Percentiles rank a stretch among this genome's conserved stretches.
Evolutionary conservation across 2,888 invertebrate species (phyloP).

Genomic region (Pachliopta kotzebuea): DNA sequence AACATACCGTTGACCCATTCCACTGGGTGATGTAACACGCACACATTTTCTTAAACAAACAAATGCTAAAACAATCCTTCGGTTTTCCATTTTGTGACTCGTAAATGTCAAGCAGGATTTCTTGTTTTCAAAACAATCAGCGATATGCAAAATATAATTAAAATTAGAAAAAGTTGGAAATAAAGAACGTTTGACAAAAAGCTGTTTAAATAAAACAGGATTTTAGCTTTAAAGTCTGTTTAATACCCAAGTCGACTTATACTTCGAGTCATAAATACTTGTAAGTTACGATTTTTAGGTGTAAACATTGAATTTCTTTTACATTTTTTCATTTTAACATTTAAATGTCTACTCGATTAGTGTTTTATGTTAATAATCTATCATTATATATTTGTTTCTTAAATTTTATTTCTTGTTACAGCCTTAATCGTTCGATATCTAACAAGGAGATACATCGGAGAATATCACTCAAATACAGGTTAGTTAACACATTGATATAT

Average conservation of each 20-base stretch:
- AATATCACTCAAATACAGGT: conserved; percentile 91
- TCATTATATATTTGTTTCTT: not conserved
- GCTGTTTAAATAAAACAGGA: too few species aligned
- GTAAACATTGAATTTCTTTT: too few species aligned
- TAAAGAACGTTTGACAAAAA: too few species aligned
- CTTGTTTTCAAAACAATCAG: conserved; percentile 20
- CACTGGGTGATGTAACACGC: conserved; percentile 47
- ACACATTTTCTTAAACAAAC: conserved; percentile 42
- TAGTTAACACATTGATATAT: conserved; percentile 43
- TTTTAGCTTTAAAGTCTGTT: too few species aligned
- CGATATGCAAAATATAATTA: conserved; percentile 8
- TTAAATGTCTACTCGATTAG: too few species aligned
- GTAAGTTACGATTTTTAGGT: too few species aligned
- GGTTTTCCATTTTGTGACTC: conserved; percentile 23
- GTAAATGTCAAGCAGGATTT: conserved; percentile 25
- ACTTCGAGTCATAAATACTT: too few species aligned
- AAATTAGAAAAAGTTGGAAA: not conserved
- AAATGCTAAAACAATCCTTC: conserved; percentile 30
- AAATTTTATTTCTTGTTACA: conserved; percentile 60
- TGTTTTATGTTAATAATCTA: not conserved
- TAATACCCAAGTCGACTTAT: too few species aligned
- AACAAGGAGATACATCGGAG: conserved; percentile 88
- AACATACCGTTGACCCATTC: conserved; percentile 41
- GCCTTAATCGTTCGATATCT: conserved; percentile 89
- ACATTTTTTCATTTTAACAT: too few species aligned